These are phyloP conservation scores for Acanthochromis polyacanthus DNA, from an alignment of 2,113 vertebrate genomes.

Conservation along the genomic window DNA sequence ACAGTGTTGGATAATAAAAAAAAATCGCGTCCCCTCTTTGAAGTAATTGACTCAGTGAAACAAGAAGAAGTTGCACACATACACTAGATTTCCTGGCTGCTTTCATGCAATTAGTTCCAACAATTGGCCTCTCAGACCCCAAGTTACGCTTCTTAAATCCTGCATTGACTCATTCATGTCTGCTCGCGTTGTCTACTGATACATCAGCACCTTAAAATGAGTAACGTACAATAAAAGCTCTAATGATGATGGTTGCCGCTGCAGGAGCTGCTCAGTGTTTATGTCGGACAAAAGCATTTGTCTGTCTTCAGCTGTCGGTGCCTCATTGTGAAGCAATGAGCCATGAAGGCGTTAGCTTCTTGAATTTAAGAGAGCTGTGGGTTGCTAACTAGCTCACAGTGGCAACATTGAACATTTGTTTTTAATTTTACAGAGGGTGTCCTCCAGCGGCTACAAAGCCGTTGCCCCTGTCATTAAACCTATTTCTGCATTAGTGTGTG, in stretches of 20 bases:
- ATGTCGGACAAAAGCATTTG: constrained; percentile 22
- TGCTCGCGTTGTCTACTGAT: not conserved
- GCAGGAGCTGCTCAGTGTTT: constrained; percentile 19
- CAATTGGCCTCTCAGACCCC: not conserved
- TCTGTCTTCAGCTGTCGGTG: constrained; percentile 26
- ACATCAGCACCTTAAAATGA: not conserved
- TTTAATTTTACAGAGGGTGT: not conserved
- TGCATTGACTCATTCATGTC: not conserved
- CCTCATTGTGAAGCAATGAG: constrained; percentile 35
- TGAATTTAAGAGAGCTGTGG: constrained; percentile 8
- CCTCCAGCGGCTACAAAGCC: not conserved
- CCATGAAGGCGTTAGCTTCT: constrained; percentile 18
- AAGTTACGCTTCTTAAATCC: not conserved
- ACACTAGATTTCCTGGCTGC: not conserved
- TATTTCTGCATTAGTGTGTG: constrained; percentile 13
- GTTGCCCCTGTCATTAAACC: constrained; percentile 10
- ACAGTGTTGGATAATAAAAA: constrained; percentile 15
- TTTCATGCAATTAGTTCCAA: constrained; percentile 9
- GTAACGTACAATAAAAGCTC: constrained; percentile 20
- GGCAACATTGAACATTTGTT: constrained; percentile 6
- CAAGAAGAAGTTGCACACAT: constrained; percentile 4
- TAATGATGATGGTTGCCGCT: constrained; percentile 9
- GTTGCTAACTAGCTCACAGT: constrained; percentile 29
- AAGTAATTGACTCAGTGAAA: constrained; percentile 35
- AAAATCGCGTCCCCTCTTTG: not conserved